A percentile compares a stretch with the other conserved stretches of the same genome.
Conservation (phyloP, 2,797 vertebrate species). For the Halcyon smyrnensis region DNA sequence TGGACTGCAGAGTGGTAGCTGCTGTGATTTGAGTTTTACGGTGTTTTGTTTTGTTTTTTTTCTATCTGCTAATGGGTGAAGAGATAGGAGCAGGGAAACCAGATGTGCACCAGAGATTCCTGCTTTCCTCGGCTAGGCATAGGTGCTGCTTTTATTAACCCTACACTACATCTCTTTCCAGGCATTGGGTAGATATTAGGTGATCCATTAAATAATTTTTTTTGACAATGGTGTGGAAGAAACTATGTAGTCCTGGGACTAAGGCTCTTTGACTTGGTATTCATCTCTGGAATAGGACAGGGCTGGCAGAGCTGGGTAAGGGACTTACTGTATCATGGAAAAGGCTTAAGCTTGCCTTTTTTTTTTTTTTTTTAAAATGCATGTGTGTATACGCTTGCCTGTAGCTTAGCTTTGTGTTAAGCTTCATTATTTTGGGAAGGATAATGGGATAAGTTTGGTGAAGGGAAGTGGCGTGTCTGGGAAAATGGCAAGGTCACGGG, state of each 20-base stretch:
- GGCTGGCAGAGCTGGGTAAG: neutral
- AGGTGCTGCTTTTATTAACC: neutral
- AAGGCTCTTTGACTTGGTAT: neutral
- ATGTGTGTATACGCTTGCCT: neutral
- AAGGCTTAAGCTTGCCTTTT: neutral
- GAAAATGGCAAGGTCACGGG: accelerated
- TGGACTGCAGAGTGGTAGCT: neutral
- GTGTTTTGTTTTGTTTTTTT: neutral
- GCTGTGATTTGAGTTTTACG: neutral
- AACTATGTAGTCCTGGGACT: neutral
- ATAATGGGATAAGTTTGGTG: neutral
- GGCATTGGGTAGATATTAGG: neutral
- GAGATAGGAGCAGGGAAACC: neutral
- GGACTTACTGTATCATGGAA: neutral
- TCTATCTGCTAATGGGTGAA: neutral
- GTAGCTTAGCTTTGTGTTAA: neutral
- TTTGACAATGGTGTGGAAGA: neutral
- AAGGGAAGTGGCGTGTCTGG: accelerated
- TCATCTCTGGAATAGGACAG: neutral
- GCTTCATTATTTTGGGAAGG: neutral
- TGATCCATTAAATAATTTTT: neutral
- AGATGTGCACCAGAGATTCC: neutral
- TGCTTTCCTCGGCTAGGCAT: neutral
- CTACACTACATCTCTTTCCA: neutral
- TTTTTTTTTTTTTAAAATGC: neutral